These are phyloP conservation scores for Drosophila peninsularis DNA, from an alignment of 2,888 invertebrate genomes.

Conservation along the genomic window DNA sequence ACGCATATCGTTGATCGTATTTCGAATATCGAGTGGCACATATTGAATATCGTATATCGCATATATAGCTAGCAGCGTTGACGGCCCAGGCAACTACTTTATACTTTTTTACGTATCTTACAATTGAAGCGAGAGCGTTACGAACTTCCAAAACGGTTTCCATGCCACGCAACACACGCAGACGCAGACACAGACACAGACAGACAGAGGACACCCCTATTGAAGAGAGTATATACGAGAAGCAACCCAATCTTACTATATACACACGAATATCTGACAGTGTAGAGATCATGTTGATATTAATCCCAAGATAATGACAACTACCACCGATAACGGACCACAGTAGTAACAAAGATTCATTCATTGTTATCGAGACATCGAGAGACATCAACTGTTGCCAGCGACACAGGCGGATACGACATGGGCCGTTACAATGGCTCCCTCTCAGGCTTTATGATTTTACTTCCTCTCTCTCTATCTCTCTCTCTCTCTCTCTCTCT, in stretches of 20 bases:
- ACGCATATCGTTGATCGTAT: background rate
- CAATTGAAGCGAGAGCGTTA: constrained; percentile 39
- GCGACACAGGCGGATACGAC: constrained; percentile 7
- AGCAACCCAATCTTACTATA: constrained; percentile 1
- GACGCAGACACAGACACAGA: background rate
- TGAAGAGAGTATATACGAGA: constrained; percentile 9
- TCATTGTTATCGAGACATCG: constrained; percentile 42
- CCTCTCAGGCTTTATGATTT: background rate
- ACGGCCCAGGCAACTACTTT: constrained; percentile 36
- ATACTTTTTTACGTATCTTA: constrained; percentile 53
- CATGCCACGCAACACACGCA: constrained; percentile 31
- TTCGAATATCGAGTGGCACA: background rate
- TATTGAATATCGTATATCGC: constrained; percentile 9
- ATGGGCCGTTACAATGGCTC: background rate
- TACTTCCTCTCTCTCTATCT: background rate
- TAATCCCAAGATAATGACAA: constrained; percentile 26
- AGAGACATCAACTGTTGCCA: constrained; percentile 33
- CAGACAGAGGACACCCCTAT: background rate
- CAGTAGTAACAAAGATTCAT: constrained; percentile 45
- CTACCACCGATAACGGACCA: constrained; percentile 67
- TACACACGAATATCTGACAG: constrained; percentile 7
- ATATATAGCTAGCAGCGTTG: constrained; percentile 8
- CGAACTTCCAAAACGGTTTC: constrained; percentile 63
- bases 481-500: constrained; percentile 1
- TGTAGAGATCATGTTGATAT: constrained; percentile 10